These are phyloP conservation scores for Scaptomyza hsui DNA, from an alignment of 1,140 invertebrate species.

Conservation along the genomic window DNA sequence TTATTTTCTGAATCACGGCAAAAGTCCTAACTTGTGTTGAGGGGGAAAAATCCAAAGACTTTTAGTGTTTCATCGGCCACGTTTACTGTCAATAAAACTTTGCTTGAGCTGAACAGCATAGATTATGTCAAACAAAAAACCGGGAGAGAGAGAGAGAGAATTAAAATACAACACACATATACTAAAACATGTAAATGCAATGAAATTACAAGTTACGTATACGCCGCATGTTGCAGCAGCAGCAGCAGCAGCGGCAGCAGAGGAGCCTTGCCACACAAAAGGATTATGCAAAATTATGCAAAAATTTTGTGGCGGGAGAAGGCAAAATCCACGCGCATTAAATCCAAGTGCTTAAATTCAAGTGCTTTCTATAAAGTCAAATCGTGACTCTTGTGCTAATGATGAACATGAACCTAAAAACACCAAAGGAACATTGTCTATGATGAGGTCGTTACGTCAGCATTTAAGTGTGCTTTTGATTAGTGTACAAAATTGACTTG, in stretches of 20 bases:
- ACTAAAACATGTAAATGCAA: conserved; percentile 76
- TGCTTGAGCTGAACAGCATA: conserved; percentile 61
- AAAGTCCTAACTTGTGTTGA: conserved; percentile 38
- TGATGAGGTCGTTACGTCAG: background rate
- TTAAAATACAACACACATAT: conserved; percentile 31
- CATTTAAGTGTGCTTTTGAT: conserved; percentile 50
- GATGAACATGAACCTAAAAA: conserved; percentile 43
- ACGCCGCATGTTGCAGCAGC: conserved; percentile 61
- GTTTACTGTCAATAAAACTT: conserved; percentile 82
- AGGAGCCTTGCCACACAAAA: conserved; percentile 40
- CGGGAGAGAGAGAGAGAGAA: conserved; percentile 2
- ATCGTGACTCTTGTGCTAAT: conserved; percentile 79
- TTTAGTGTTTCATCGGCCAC: conserved; percentile 74
- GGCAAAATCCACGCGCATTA: conserved; percentile 77
- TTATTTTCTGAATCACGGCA: conserved; percentile 73
- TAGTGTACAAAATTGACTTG: conserved; percentile 77
- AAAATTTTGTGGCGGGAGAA: conserved; percentile 28
- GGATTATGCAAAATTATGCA: conserved; percentile 81
- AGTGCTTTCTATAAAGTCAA: conserved; percentile 82
- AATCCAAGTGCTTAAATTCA: conserved; percentile 82
- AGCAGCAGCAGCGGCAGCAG: conserved; percentile 3
- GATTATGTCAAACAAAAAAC: conserved; percentile 46
- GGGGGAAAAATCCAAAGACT: conserved; percentile 45
- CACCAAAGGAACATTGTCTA: conserved; percentile 22
- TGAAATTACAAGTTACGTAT: conserved; percentile 81